Conservation (phyloP, 2,113 vertebrate genomes). For the Sebastes schlegelii region DNA sequence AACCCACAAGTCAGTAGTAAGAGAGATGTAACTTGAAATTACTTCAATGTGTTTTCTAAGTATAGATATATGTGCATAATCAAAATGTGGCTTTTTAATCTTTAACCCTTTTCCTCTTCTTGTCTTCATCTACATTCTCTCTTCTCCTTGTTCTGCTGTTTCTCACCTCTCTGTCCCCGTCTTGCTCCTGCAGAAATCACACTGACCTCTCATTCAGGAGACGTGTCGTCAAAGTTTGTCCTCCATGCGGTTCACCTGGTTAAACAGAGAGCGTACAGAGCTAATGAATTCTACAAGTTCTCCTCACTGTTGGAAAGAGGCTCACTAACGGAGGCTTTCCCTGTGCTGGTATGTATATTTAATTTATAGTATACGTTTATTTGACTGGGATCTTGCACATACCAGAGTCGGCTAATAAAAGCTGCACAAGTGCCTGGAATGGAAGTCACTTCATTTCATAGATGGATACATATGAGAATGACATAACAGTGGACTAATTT, state of each 20-base stretch:
- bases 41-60: background rate
- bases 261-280: constrained; percentile 95
- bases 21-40: background rate
- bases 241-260: constrained; percentile 96
- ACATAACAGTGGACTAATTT: background rate
- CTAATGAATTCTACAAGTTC: constrained; percentile 98
- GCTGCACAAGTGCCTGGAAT: background rate
- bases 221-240: constrained; percentile 97
- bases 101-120: background rate
- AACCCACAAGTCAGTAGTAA: background rate
- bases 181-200: constrained; percentile 88
- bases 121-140: background rate
- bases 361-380: background rate
- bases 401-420: background rate
- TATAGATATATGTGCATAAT: background rate
- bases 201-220: constrained; percentile 91
- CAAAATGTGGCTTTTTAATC: background rate
- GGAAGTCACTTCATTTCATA: background rate
- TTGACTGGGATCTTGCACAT: background rate
- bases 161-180: background rate
- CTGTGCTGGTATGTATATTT: constrained; percentile 88
- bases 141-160: background rate
- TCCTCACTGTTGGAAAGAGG: constrained; percentile 94
- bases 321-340: constrained; percentile 93
- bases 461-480: background rate